A percentile compares a stretch with the other conserved stretches of the same genome.
These are phyloP conservation scores for Manduca sexta DNA, from an alignment of 1,140 invertebrate species.

Conservation along the genomic window DNA sequence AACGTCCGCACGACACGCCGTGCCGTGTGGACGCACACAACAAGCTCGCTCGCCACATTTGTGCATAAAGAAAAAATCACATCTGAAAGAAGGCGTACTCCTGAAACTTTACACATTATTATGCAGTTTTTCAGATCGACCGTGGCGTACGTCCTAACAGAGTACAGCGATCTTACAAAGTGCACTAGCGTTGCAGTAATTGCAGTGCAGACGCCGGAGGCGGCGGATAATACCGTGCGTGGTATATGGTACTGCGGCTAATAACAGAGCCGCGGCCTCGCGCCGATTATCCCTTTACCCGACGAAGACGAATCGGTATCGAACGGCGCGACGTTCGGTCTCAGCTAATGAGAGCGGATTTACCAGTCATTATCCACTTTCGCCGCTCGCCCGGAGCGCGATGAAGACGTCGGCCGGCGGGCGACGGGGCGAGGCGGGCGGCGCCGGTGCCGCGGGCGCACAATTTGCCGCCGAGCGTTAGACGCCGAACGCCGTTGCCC, in stretches of 20 bases:
- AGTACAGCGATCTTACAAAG: conserved; percentile 2
- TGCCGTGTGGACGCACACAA: too few relatives aligned
- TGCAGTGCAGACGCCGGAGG: conserved; percentile 53
- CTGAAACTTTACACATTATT: too few relatives aligned
- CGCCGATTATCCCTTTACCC: conserved; percentile 62
- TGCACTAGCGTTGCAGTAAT: conserved; percentile 41
- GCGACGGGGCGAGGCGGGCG: conserved; percentile 4
- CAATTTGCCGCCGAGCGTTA: conserved; percentile 52
- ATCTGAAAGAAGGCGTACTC: too few relatives aligned
- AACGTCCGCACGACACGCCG: too few relatives aligned
- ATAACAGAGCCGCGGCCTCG: conserved; percentile 54
- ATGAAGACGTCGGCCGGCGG: conserved; percentile 50
- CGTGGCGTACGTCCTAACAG: conserved; percentile 26
- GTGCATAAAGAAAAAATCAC: too few relatives aligned
- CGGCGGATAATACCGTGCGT: conserved; percentile 54
- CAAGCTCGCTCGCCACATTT: too few relatives aligned
- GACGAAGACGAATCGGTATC: conserved; percentile 60
- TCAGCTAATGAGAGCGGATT: conserved; percentile 64
- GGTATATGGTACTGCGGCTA: conserved; percentile 68
- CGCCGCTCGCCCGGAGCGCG: conserved; percentile 43
- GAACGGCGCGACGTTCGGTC: conserved; percentile 56
- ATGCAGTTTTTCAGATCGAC: too few relatives aligned
- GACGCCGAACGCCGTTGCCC: conserved; percentile 27
- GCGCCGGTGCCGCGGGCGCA: conserved; percentile 36
- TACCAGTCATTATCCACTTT: conserved; percentile 69